Percentiles rank a stretch among this genome's conserved stretches.
phyloP scores from a whole-genome alignment of 1,140 invertebrate genomes.

The Pectinophora gossypiella region DNA sequence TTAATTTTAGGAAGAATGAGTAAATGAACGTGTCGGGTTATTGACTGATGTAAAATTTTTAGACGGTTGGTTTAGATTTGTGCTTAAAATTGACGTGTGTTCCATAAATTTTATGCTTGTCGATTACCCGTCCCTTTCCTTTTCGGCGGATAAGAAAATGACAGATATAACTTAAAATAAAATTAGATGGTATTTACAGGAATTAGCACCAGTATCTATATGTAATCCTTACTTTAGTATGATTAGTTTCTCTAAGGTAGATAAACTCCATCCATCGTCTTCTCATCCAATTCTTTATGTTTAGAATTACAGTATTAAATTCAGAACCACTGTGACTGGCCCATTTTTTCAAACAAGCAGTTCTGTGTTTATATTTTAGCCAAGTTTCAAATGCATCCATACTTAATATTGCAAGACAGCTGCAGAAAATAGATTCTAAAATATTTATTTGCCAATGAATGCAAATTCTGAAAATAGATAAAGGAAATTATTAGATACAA shows the following conservation, averaged over 20 bases:
- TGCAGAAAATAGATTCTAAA: conserved; percentile 39
- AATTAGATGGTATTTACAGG: too few species aligned
- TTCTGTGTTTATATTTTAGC: conserved; percentile 64
- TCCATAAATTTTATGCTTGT: too few species aligned
- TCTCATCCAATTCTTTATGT: conserved; percentile 32
- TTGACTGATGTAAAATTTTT: too few species aligned
- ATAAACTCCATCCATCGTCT: conserved; percentile 41
- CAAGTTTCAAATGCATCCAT: conserved; percentile 61
- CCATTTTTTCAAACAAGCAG: conserved; percentile 48
- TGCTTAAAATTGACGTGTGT: too few species aligned
- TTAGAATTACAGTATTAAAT: conserved; percentile 22
- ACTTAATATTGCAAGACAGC: conserved; percentile 30
- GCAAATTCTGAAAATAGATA: conserved; percentile 41
- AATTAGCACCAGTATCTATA: too few species aligned
- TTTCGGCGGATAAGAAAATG: too few species aligned
- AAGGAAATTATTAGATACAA: conserved; percentile 5
- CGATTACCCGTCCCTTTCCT: too few species aligned
- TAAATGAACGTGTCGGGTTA: too few species aligned
- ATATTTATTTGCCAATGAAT: conserved; percentile 46
- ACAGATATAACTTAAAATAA: too few species aligned
- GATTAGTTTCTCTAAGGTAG: conserved; percentile 52
- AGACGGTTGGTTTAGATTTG: too few species aligned
- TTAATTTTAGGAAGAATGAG: too few species aligned
- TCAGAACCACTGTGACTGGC: conserved; percentile 34
- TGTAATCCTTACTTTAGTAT: conserved; percentile 48